Base-by-base conservation (phyloP, 2,888 invertebrate species). In the Eupithecia subfuscata region DNA sequence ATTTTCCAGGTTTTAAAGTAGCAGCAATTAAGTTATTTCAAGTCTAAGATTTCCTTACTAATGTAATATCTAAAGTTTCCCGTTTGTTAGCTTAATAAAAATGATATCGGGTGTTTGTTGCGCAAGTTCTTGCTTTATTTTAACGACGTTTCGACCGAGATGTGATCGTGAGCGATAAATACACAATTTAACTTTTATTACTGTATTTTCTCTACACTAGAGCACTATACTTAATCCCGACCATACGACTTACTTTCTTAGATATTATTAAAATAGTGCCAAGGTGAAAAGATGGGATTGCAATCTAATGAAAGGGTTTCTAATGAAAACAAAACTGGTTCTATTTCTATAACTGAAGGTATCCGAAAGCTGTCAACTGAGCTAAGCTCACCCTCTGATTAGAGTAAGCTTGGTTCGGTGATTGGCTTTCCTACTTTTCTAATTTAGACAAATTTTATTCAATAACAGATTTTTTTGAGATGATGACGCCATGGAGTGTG, bases 301-400 rank as follows among this genome's bases (percentile, higher is more conserved):
- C 37, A 67, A 12, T 22, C 40, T 22, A 22, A 67, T 67, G 22
- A 22, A 67, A 14, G 34, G 34, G 3, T 60, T 40, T 74, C 63
- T 30, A 34, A 37, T 73, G 16, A 5, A 69, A 22, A 45, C 5
- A 37, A 37, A 52, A 74, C 48, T 64, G 52, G 52, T 64, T 48
- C 45, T n/a, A 52, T 52, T 74, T 70, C 69, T 64, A 67, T 67
- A 43, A 18, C 48, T 48, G 40, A 40, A 43, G 22, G 9, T n/a
- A 40, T 40, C 67, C 22, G 67, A 43, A 67, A 37, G 37, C 65
- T n/a, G 40, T 37, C n/a, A 34, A n/a, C 65, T 34, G 34, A 34
- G 37, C 34, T 34, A 6, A 14, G 3, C 14, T n/a, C 34, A 22
- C 3, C 22, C 22, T 43, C 43, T 40, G 43, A 67, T 67, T 67